These are phyloP conservation scores for Peribatodes rhomboidaria DNA, from an alignment of 2,888 invertebrate genomes.

Conservation along the genomic window DNA sequence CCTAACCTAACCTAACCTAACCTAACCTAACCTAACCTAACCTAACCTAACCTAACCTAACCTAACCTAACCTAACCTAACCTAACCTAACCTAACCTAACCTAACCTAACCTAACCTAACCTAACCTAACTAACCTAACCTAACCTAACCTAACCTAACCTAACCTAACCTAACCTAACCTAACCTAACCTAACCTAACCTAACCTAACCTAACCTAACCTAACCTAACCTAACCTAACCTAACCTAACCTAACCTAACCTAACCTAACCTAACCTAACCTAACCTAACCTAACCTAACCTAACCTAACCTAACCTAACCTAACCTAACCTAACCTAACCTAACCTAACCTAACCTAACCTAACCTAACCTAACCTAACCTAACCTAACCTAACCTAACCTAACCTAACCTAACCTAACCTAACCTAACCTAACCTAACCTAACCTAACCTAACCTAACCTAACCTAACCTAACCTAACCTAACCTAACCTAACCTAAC, in stretches of 20 bases:
- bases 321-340: conserved; percentile 52
- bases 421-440: conserved; percentile 52
- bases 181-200: conserved; percentile 18
- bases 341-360: conserved; percentile 52
- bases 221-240: conserved; percentile 41
- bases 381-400: conserved; percentile 48
- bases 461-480: conserved; percentile 47
- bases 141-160: conserved; percentile 3
- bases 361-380: conserved; percentile 50
- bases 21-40: conserved; percentile 15
- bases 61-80: conserved; percentile 13
- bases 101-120: neutral
- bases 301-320: conserved; percentile 53
- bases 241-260: conserved; percentile 44
- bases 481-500: conserved; percentile 45
- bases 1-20: conserved; percentile 13
- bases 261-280: conserved; percentile 43
- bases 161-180: conserved; percentile 3
- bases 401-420: conserved; percentile 48
- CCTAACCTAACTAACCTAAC: conserved; percentile 3
- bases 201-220: conserved; percentile 40
- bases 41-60: conserved; percentile 15
- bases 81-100: too few relatives aligned
- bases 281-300: conserved; percentile 51
- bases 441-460: conserved; percentile 49